phyloP scores from a whole-genome alignment of 2,888 invertebrate genomes.

The Pristionchus japonicus region DNA sequence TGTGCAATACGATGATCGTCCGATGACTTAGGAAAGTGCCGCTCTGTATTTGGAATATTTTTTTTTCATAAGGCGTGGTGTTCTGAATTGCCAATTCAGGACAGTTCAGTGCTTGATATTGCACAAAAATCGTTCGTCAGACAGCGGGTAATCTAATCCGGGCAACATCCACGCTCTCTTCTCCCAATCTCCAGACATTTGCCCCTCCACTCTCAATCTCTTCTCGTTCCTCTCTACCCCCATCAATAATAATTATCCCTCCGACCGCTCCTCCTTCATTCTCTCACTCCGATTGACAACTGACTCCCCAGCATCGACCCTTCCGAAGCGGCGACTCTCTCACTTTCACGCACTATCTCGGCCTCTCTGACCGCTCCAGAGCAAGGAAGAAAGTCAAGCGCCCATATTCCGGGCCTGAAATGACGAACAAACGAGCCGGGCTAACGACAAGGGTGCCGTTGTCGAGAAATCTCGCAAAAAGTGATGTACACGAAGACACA shows the following conservation, averaged over 20 bases:
- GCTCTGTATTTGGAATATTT: too few species aligned
- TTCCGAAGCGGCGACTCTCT: background rate
- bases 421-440: background rate
- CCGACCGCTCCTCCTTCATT: background rate
- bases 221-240: background rate
- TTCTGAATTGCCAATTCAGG: too few species aligned
- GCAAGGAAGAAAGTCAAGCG: background rate
- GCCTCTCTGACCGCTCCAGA: background rate
- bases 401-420: background rate
- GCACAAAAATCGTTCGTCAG: too few species aligned
- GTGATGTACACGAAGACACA: background rate
- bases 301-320: background rate
- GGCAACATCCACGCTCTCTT: background rate
- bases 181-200: slow-evolving; percentile 2
- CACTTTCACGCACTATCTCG: background rate
- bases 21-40: too few species aligned
- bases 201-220: slow-evolving; percentile 2
- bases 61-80: too few species aligned
- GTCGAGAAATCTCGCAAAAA: background rate
- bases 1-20: too few species aligned
- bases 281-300: slow-evolving; percentile 2
- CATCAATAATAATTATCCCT: slow-evolving; percentile 28
- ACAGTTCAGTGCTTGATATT: too few species aligned
- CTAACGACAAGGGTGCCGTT: background rate
- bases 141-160: too few species aligned